Evolutionary conservation across 2,113 vertebrate species (phyloP), one percentile per base, ranked within the genome.

Genomic region (Stictonetta naevosa): DNA sequence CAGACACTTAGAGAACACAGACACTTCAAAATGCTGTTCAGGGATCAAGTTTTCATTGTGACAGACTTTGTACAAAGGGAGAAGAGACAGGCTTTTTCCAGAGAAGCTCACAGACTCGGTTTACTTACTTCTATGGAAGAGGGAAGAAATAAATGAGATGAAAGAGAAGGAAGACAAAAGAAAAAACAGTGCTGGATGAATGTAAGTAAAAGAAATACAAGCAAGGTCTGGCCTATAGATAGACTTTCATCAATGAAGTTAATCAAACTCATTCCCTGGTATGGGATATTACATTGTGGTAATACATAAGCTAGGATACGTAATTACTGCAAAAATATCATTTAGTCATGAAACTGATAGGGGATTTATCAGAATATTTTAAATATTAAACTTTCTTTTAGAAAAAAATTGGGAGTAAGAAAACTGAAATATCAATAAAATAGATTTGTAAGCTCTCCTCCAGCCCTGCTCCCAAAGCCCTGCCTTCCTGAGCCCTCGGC

Each of bases 381-480:
- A 58, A 55, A 82, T 1, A 23, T 23, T 2, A 56, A 46, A 34
- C 11, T 83, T 68, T 19, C 6, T 3, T 6, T 42, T 2, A 86
- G 55, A 40, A 56, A 60, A 25, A 31, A 2, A 3, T 50, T 93
- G 44, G 31, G 50, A 13, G 31, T 48, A 22, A 72, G 33, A 69
- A 60, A 90, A 85, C 3, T n/a, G 72, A 52, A 86, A 50, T 6
- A 80, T 4, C 19, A 52, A 19, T 67, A 63, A 87, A 81, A 68
- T 58, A 25, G 6, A 68, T 42, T 46, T 72, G 22, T 18, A 68
- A 34, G 14, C 72, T 31, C 12, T 86, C 5, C 9, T 40, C 8
- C 1, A 63, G 29, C 10, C 8, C 19, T 2, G 0, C 1, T 67
- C 20, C 26, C 7, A 7, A 23, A 38, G 23, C 29, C 14, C 19